phyloP scores from a whole-genome alignment of 2,888 invertebrate genomes.

The Troides helena region DNA sequence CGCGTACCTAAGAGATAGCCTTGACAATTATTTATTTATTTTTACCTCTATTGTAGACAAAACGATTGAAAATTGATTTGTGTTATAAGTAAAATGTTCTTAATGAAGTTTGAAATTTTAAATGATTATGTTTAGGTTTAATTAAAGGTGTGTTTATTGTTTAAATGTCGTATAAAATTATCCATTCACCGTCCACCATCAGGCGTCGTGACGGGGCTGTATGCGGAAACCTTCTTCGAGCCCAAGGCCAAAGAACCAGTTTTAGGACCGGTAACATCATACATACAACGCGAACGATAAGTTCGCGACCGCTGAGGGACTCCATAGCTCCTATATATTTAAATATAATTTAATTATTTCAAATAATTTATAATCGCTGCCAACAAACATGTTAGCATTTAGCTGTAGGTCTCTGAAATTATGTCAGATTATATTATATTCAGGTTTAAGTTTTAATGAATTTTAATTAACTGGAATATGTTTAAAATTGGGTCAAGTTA shows the following conservation, averaged over 20 bases:
- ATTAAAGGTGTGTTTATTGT: neutral
- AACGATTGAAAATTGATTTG: constrained; percentile 9
- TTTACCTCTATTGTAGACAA: constrained; percentile 2
- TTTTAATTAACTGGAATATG: neutral
- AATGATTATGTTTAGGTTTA: neutral
- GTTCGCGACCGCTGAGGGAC: constrained; percentile 35
- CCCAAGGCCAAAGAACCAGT: constrained; percentile 70
- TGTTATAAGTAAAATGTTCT: constrained; percentile 6
- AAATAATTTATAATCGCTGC: constrained; percentile 8
- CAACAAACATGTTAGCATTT: neutral
- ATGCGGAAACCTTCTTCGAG: constrained; percentile 63
- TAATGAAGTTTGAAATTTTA: neutral
- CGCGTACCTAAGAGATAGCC: neutral
- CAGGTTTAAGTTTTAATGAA: neutral
- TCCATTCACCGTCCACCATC: constrained; percentile 39
- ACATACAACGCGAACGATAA: constrained; percentile 36
- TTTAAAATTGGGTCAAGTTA: constrained; percentile 2
- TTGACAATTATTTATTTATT: constrained; percentile 7
- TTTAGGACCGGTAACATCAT: constrained; percentile 58
- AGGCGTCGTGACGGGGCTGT: constrained; percentile 49
- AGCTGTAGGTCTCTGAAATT: neutral
- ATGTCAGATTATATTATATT: neutral
- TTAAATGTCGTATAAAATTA: constrained; percentile 25
- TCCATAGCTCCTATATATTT: constrained; percentile 32
- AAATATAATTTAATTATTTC: constrained; percentile 20